A percentile compares a stretch with the other conserved stretches of the same genome.
phyloP scores from a whole-genome alignment of 2,113 vertebrate genomes.

The Eurystomus gularis region DNA sequence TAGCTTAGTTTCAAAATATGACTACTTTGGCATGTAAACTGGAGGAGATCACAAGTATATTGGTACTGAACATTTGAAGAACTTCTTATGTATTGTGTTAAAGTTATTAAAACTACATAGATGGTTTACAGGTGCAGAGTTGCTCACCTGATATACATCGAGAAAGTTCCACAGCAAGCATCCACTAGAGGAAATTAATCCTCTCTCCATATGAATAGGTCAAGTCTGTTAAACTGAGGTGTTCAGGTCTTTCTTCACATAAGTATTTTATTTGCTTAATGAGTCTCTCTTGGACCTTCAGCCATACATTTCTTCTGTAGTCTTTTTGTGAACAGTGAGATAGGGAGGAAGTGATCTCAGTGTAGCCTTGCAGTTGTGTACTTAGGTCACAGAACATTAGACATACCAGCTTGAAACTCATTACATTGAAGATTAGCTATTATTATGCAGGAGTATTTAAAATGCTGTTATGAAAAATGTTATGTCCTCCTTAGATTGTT shows the following conservation, averaged over 20 bases:
- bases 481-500: neutral
- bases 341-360: neutral
- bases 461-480: neutral
- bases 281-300: neutral
- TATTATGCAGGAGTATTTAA: neutral
- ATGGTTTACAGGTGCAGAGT: neutral
- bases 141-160: neutral
- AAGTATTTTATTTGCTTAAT: neutral
- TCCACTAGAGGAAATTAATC: neutral
- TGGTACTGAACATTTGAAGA: neutral
- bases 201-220: neutral
- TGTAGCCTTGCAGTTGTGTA: neutral
- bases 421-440: neutral
- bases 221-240: neutral
- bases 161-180: neutral
- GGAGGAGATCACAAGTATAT: accelerated
- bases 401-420: accelerated
- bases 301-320: accelerated
- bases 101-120: neutral
- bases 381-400: neutral
- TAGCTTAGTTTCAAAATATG: neutral
- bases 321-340: accelerated
- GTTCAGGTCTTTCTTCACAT: neutral
- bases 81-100: neutral
- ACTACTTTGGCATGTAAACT: neutral